Percentiles rank a stretch among this genome's conserved stretches.
phyloP scores from a whole-genome alignment of 2,113 vertebrate species.

The Sebastes schlegelii region DNA sequence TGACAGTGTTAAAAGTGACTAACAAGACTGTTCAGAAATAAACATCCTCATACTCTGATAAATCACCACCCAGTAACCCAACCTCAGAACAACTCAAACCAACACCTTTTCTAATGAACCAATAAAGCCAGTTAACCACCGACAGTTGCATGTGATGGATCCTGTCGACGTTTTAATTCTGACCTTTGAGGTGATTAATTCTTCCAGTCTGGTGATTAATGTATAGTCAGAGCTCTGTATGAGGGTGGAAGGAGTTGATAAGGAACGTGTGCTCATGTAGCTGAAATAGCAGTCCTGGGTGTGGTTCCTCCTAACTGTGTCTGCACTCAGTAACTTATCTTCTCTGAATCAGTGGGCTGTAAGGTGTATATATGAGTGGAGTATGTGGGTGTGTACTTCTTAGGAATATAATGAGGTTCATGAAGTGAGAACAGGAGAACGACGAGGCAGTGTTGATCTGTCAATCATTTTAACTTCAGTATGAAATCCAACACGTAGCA shows the following conservation, averaged over 20 bases:
- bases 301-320: neutral
- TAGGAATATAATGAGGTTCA: neutral
- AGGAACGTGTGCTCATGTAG: neutral
- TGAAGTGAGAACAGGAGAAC: neutral
- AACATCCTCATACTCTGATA: neutral
- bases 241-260: neutral
- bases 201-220: neutral
- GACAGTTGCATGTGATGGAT: neutral
- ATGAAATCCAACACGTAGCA: conserved; percentile 4
- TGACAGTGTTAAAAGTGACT: neutral
- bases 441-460: neutral
- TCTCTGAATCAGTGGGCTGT: conserved; percentile 12
- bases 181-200: neutral
- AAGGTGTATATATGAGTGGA: neutral
- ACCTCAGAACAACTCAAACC: neutral
- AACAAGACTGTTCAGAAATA: neutral
- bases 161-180: neutral
- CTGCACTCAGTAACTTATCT: conserved; percentile 12
- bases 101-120: neutral
- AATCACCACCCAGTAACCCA: neutral
- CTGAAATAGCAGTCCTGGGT: neutral
- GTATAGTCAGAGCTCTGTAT: neutral
- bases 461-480: neutral
- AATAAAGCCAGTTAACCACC: neutral
- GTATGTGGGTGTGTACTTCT: conserved; percentile 6